These are phyloP conservation scores for Melanerpes aurifrons DNA, from an alignment of 2,113 vertebrate species.

Conservation along the genomic window DNA sequence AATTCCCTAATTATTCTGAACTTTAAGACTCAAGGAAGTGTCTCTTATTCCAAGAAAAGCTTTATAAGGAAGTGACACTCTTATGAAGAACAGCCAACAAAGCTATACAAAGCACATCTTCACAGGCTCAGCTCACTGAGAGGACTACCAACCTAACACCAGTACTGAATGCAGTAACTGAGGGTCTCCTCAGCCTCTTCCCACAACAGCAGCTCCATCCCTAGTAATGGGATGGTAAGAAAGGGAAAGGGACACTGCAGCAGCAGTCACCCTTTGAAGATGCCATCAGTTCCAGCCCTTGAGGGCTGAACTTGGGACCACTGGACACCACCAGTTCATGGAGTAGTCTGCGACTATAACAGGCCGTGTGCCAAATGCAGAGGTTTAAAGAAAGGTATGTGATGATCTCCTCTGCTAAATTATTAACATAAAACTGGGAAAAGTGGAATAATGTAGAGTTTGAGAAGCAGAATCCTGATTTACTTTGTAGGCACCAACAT, in stretches of 20 bases:
- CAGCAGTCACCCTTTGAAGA: no score
- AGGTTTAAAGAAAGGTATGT: not conserved
- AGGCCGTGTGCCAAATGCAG: accelerated
- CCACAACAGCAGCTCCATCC: not conserved
- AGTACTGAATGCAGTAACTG: not conserved
- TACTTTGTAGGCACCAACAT: not conserved
- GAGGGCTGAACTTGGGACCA: not conserved
- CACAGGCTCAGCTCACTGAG: not conserved
- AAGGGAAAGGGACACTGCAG: not conserved
- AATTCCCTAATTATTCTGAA: not conserved
- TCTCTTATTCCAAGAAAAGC: not conserved
- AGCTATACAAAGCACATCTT: not conserved
- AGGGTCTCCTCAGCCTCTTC: not conserved
- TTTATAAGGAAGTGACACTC: not conserved
- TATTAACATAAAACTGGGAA: not conserved
- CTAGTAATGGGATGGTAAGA: accelerated
- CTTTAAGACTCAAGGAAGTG: not conserved
- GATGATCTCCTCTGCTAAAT: not conserved
- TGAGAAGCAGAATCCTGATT: not conserved
- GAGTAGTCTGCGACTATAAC: not conserved
- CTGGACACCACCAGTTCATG: not conserved
- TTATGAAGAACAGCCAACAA: not conserved
- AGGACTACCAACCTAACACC: not conserved
- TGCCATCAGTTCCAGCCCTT: accelerated
- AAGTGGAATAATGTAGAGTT: not conserved